Percentiles rank a stretch among this genome's conserved stretches.
Evolutionary conservation across 2,797 vertebrate species (phyloP).

Genomic region (Acrocephalus scirpaceus): DNA sequence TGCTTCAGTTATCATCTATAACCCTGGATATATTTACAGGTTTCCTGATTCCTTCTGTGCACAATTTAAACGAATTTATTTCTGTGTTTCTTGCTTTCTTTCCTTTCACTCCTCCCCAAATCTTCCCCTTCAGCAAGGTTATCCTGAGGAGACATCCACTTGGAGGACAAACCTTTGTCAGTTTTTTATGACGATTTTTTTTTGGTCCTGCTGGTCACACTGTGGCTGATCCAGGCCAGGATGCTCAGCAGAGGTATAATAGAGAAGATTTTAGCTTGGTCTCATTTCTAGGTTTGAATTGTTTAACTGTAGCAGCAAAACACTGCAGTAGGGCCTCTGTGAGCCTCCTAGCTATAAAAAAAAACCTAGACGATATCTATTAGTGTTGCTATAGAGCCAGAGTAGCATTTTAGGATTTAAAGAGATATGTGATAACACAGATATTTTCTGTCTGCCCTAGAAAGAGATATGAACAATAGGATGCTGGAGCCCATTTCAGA

Average conservation of each 20-base stretch:
- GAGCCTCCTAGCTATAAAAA: constrained; percentile 5
- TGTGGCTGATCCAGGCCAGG: background rate
- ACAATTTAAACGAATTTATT: background rate
- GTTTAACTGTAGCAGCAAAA: background rate
- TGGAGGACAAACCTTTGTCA: background rate
- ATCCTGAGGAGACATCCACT: background rate
- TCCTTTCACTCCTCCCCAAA: background rate
- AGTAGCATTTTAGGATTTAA: constrained; percentile 36
- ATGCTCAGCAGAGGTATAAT: background rate
- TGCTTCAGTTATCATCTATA: background rate
- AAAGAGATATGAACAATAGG: background rate
- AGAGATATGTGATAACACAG: background rate
- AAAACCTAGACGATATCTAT: background rate
- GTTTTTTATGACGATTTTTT: background rate
- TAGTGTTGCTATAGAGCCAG: constrained; percentile 43
- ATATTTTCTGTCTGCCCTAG: background rate
- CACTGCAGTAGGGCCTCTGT: background rate
- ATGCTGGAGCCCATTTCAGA: background rate
- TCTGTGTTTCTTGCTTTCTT: background rate
- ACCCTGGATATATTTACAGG: background rate
- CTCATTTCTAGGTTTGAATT: background rate
- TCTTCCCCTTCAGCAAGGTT: background rate
- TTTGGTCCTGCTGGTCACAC: background rate
- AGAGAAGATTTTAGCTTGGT: background rate
- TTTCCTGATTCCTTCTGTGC: background rate